Evolutionary conservation across 2,113 vertebrate genomes (phyloP), one percentile per base, ranked within the genome.

Genomic region (Podilymbus podiceps): DNA sequence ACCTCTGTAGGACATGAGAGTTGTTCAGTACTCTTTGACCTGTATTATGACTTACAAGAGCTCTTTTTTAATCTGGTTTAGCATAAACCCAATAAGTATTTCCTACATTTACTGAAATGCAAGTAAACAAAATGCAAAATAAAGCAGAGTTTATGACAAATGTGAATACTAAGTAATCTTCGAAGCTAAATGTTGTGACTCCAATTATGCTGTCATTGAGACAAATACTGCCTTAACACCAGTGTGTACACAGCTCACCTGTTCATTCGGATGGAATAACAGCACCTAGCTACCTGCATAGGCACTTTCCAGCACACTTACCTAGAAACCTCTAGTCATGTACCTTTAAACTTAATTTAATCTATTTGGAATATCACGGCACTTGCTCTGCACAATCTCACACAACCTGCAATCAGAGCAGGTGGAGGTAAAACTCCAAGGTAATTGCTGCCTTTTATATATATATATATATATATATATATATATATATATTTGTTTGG

Each of bases 121-220:
- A 91, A 83, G 79, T 40, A 89, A 95, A 93, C 33, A 89, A 86
- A 93, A 69, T 49, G 30, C 59, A 78, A 88, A 85, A 90, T 35
- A 77, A 81, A 81, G 63, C 80, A 72, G 30, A 76, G 68, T 82
- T 87, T 47, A 64, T 30, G 53, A 69, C 16, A 73, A 47, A 64
- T 25, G 38, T 38, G 60, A 78, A 58, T 71, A 85, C 15, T n/a
- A 68, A 86, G 28, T 52, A 71, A 84, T 67, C 63, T 64, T 80
- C 68, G 72, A 60, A 90, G 47, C 52, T 35, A 76, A 27, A 44
- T 68, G 76, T 75, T 40, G 53, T 55, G 22, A 76, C 49, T 49
- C 47, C 77, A 52, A 25, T n/a, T 33, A 72, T 38, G 23, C 15
- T 35, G 50, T 58, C 6, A 1, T 12, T 42, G 28, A 55, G 33